These are phyloP conservation scores for Pecten maximus DNA, from an alignment of 2,888 invertebrate genomes.

Conservation along the genomic window DNA sequence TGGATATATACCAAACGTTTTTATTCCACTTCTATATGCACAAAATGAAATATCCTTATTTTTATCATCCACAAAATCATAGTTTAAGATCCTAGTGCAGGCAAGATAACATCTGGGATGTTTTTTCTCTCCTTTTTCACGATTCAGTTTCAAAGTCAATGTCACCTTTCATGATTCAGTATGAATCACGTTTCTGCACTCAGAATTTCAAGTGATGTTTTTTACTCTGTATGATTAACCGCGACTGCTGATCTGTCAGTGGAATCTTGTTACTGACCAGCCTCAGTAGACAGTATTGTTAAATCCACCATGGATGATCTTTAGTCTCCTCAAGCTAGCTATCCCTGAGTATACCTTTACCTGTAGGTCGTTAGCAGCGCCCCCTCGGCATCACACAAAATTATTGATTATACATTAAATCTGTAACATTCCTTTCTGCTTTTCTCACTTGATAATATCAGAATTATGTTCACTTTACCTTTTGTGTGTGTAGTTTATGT, in stretches of 20 bases:
- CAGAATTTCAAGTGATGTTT: background rate
- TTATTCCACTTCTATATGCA: no score
- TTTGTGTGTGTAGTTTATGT: background rate
- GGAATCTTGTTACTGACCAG: no score
- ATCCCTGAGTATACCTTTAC: background rate
- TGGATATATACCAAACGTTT: no score
- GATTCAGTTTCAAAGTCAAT: no score
- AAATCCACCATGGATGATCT: no score
- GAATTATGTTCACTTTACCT: background rate
- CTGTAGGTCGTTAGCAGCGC: background rate
- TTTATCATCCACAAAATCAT: no score
- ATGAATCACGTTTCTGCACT: background rate
- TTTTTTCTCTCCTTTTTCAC: no score
- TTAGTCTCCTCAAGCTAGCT: background rate
- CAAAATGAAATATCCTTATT: no score
- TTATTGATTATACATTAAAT: background rate
- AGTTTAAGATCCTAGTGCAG: no score
- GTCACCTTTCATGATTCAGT: background rate
- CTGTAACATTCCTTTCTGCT: background rate
- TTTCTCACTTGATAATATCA: background rate
- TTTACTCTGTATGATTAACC: background rate
- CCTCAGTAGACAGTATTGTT: no score
- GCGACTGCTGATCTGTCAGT: no score
- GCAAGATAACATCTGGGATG: no score
- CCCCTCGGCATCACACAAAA: background rate